Evolutionary conservation across 2,113 vertebrate genomes (phyloP), one percentile per base, ranked within the genome.

Genomic region (Vulpes vulpes): DNA sequence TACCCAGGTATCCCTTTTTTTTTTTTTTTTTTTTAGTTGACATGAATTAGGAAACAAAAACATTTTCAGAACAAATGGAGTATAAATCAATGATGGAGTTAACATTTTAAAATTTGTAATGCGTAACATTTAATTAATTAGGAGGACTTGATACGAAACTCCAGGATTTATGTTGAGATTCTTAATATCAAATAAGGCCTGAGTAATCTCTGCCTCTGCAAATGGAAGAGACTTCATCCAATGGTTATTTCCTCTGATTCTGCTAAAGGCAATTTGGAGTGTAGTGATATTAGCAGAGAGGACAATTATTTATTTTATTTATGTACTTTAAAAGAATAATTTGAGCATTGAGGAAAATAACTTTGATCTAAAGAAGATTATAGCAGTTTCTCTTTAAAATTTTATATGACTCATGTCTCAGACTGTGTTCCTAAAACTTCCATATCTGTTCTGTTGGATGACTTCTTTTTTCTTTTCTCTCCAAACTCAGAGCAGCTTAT

Each of bases 401-500:
- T 69, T 14, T 8, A 14, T 67, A 32, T 35, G 57, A 74, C 27
- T 79, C 49, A 35, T 17, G 17, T 86, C 81, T 90, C 55, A 71
- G 55, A 49, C 67, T 69, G 20, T 64, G 53, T 95, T 91, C 32
- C 67, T 73, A 57, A 90, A 92, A 78, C 2, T 59, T 91, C 22
- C 11, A 1, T 67, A 12, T 93, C 32, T 94, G 6, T 90, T 92
- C 65, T 82, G 65, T 60, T 1, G 1, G 59, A 20, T 32, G 73
- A 69, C 53, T 86, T 60, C n/a, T 84, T 62, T 78, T 20, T 71
- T 67, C 27, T 92, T 73, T 78, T 25, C 11, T 69, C 64, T 92
- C 35, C 35, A 87, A 65, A 96, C 60, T 90, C 62, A 64, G 89
- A 84, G 19, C 73, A 82, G n/a, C 49, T 85, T 82, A 86, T 93